phyloP scores from a whole-genome alignment of 2,113 vertebrate species.

The Potamarius usumacintae region DNA sequence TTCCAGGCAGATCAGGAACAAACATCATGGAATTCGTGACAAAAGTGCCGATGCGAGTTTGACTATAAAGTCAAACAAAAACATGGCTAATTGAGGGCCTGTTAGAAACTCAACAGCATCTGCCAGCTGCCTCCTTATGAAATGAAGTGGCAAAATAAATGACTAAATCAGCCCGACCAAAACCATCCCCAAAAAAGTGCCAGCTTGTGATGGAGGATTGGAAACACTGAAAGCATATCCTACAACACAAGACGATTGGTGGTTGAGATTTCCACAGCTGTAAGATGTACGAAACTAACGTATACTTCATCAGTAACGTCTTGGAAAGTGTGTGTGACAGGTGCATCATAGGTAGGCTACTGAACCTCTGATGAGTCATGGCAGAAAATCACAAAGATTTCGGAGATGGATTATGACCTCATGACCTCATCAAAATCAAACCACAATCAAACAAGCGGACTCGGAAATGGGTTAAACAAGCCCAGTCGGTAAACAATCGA shows the following conservation, averaged over 20 bases:
- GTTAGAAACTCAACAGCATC: constrained; percentile 55
- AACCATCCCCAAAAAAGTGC: background rate
- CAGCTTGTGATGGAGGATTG: constrained; percentile 29
- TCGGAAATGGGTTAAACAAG: constrained; percentile 58
- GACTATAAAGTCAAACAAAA: constrained; percentile 58
- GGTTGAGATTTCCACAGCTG: constrained; percentile 18
- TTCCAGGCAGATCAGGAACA: constrained; percentile 34
- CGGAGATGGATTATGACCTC: constrained; percentile 67
- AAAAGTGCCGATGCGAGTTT: constrained; percentile 51
- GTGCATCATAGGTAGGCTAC: constrained; percentile 22
- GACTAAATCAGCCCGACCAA: constrained; percentile 41
- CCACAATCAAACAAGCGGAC: constrained; percentile 63
- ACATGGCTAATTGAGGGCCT: constrained; percentile 60
- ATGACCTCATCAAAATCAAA: constrained; percentile 64
- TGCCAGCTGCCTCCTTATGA: constrained; percentile 67
- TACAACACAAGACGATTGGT: background rate
- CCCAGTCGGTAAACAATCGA: constrained; percentile 61
- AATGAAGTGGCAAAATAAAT: constrained; percentile 50
- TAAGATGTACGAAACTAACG: background rate
- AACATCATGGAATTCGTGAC: constrained; percentile 32
- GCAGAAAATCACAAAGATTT: constrained; percentile 35
- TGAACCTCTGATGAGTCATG: background rate
- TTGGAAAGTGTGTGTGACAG: background rate
- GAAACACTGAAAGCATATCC: background rate
- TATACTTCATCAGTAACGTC: background rate